Percentiles rank a stretch among this genome's conserved stretches.
phyloP scores from a whole-genome alignment of 2,797 vertebrate species.

The Nyctalus aviator region DNA sequence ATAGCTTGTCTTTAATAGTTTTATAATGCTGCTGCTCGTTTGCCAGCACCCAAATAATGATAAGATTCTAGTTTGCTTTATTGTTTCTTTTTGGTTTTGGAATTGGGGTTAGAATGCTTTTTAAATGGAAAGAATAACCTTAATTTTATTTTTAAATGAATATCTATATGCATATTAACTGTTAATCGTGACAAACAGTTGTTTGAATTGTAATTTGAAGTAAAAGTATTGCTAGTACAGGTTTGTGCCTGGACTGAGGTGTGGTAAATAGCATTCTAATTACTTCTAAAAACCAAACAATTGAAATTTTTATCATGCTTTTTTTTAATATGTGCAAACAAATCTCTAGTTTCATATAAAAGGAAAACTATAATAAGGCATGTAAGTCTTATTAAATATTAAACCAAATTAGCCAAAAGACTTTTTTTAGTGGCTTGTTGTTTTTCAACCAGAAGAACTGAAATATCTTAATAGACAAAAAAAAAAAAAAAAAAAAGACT shows the following conservation, averaged over 20 bases:
- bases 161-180: slow-evolving; percentile 19
- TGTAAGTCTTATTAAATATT: slow-evolving; percentile 60
- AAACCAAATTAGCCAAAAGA: slow-evolving; percentile 8
- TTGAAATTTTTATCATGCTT: slow-evolving; percentile 39
- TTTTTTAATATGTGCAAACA: slow-evolving; percentile 33
- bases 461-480: slow-evolving; percentile 57
- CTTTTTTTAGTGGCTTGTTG: slow-evolving; percentile 5
- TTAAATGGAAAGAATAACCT: not conserved
- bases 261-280: slow-evolving; percentile 7
- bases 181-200: not conserved
- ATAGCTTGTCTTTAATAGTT: not conserved
- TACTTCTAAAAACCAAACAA: slow-evolving; percentile 35
- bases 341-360: slow-evolving; percentile 57
- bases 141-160: slow-evolving; percentile 37
- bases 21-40: not conserved
- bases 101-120: not conserved
- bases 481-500: slow-evolving; percentile 45
- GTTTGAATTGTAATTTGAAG: slow-evolving; percentile 53
- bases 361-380: not conserved
- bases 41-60: not conserved
- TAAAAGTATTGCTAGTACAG: not conserved
- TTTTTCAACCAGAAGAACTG: not conserved
- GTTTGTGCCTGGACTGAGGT: not conserved
- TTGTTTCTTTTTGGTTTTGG: slow-evolving; percentile 41
- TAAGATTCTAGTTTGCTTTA: not conserved